Conservation (phyloP, 92 coral and sea anemone species). For the Porites divaricata region DNA sequence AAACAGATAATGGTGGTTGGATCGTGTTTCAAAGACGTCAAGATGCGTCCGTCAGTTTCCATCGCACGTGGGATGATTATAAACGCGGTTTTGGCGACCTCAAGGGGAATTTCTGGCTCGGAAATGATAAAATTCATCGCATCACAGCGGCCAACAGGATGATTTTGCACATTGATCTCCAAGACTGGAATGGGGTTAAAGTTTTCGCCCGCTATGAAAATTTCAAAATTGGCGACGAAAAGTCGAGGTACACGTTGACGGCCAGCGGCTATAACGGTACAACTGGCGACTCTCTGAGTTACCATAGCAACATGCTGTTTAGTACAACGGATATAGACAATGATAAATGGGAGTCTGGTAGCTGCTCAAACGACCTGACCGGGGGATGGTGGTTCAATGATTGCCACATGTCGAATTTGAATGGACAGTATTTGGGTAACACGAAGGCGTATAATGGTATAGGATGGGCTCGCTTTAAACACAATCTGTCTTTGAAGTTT, state of each 20-base stretch:
- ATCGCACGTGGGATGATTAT: conserved; percentile 73
- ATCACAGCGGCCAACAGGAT: conserved; percentile 57
- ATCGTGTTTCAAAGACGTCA: conserved; percentile 73
- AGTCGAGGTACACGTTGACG: conserved; percentile 50
- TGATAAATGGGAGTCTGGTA: conserved; percentile 51
- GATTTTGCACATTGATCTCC: conserved; percentile 64
- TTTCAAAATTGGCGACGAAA: conserved; percentile 62
- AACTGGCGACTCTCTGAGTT: conserved; percentile 70
- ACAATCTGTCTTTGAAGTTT: conserved; percentile 71
- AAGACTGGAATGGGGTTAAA: conserved; percentile 60
- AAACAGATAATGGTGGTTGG: conserved; percentile 83
- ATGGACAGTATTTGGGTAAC: conserved; percentile 77
- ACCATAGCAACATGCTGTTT: conserved; percentile 82
- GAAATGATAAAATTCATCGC: conserved; percentile 77
- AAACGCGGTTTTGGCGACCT: conserved; percentile 74
- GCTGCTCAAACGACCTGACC: conserved; percentile 69
- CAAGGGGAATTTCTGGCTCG: conserved; percentile 83
- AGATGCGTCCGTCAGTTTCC: conserved; percentile 60
- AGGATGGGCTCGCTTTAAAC: conserved; percentile 73
- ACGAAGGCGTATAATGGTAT: conserved; percentile 74
- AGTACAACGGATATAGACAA: conserved; percentile 80
- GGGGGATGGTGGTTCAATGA: conserved; percentile 93
- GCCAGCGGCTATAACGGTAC: conserved; percentile 63
- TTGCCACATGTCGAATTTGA: conserved; percentile 82
- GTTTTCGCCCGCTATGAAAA: conserved; percentile 61